These are phyloP conservation scores for Ladona fulva DNA, from an alignment of 1,140 invertebrate species.

Conservation along the genomic window DNA sequence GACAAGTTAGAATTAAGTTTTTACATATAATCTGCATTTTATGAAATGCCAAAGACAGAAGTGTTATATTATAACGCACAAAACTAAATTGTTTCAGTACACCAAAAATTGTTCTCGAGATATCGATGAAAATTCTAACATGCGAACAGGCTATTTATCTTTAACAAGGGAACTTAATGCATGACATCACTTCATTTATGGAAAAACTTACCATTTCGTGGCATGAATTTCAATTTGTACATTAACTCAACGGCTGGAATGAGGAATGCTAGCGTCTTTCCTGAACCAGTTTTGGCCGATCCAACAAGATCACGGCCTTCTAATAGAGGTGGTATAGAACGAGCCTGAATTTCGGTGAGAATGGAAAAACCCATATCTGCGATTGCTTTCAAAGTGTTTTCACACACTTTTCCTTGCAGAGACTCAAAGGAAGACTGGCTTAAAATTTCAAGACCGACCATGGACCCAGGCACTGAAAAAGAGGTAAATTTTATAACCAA, in stretches of 20 bases:
- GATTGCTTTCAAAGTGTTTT: slow-evolving; percentile 77
- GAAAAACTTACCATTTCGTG: slow-evolving; percentile 79
- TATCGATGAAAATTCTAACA: no score
- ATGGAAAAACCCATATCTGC: slow-evolving; percentile 90
- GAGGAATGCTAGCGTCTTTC: slow-evolving; percentile 96
- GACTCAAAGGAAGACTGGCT: slow-evolving; percentile 51
- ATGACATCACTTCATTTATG: no score
- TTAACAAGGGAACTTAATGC: no score
- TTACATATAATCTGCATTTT: no score
- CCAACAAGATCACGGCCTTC: slow-evolving; percentile 94
- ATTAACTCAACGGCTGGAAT: slow-evolving; percentile 93
- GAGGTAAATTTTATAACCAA: slow-evolving; percentile 12
- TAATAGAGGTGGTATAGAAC: slow-evolving; percentile 80
- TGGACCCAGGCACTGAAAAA: slow-evolving; percentile 51
- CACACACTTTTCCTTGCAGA: slow-evolving; percentile 58
- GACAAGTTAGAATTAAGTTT: no score
- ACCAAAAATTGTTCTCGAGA: no score
- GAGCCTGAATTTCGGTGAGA: slow-evolving; percentile 96
- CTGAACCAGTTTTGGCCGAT: slow-evolving; percentile 92
- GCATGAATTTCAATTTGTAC: slow-evolving; percentile 89
- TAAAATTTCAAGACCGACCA: slow-evolving; percentile 48
- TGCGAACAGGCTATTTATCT: no score
- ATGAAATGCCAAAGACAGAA: no score
- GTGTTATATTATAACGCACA: no score
- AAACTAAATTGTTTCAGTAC: no score